Base-by-base conservation (phyloP, 2,113 vertebrate genomes). In the Corythoichthys haematopterus region DNA sequence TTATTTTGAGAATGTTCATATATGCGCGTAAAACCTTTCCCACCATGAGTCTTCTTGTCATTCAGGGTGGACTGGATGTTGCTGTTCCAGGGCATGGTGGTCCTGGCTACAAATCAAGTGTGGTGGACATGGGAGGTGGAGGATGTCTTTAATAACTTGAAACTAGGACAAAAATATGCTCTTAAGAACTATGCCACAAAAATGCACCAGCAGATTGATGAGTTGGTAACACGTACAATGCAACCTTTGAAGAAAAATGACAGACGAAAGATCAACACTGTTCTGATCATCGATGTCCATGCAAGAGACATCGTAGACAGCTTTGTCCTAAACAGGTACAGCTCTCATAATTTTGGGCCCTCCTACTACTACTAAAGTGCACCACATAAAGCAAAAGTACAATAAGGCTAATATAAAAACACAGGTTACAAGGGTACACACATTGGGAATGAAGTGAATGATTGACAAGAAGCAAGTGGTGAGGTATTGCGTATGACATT, bases 81-180 rank as follows among this genome's bases (percentile, higher is more conserved):
- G 69, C 86, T 92, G 52, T 98, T 94, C 83, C 95, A 98, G 76
- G 95, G 96, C 38, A 98, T 98, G 97, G 92, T 95, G 84, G 96
- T 98, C 72, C 88, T 99, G 81, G 96, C 95, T n/a, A 93, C 91
- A 48, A 95, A 90, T 78, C 96, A 99, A 85, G 94, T 98, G 71
- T 99, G 97, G 97, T 99, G 97, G 97, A 99, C 97, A 3, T 98
- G 94, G 95, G 92, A 98, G 72, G 95, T 99, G 10, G 97, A 99
- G 58, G 93, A 99, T 0, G 90, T 97, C 50, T 98, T 99, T 81
- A 70, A 48, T 9, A 93, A 90, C 58, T 83, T 95, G 63, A 89
- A 92, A 73, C 78, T 81, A 0, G 97, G 97, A 52, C 92, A 95
- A 58, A 98, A 96, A 70, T 88, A 93, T 45, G 97, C 95, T 0